Percentiles rank a stretch among this genome's conserved stretches.
These are phyloP conservation scores for Sanderia malayensis DNA, from an alignment of 30 jellyfish, hydroid and myxozoan genomes.

Conservation along the genomic window DNA sequence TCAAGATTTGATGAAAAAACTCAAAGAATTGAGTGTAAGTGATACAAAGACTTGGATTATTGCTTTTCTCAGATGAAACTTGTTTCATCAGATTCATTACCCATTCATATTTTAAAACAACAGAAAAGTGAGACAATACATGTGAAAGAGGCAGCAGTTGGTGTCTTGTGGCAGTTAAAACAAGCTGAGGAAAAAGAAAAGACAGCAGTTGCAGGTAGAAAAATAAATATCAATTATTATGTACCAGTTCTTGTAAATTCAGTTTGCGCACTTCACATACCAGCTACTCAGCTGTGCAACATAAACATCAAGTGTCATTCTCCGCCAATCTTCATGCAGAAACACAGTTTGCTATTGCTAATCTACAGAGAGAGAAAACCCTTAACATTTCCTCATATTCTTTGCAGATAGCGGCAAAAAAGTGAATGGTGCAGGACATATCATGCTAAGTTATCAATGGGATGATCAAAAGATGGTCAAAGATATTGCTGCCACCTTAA, in stretches of 20 bases:
- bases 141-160: slow-evolving; percentile 16
- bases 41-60: not conserved
- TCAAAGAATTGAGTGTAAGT: not conserved
- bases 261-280: no score
- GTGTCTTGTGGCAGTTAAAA: slow-evolving; percentile 34
- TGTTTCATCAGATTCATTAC: no score
- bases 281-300: no score
- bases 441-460: slow-evolving; percentile 61
- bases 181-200: not conserved
- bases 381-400: no score
- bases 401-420: no score
- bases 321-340: no score
- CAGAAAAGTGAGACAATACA: not conserved
- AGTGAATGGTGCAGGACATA: slow-evolving; percentile 12
- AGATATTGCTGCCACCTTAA: slow-evolving; percentile 6
- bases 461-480: slow-evolving; percentile 13
- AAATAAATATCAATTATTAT: no score
- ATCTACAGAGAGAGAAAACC: no score
- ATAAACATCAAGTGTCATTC: no score
- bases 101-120: not conserved
- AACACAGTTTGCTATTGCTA: no score
- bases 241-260: no score
- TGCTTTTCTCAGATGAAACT: not conserved
- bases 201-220: no score
- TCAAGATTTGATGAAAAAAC: not conserved